phyloP scores from a whole-genome alignment of 2,797 vertebrate genomes.

The Phoebastria nigripes region DNA sequence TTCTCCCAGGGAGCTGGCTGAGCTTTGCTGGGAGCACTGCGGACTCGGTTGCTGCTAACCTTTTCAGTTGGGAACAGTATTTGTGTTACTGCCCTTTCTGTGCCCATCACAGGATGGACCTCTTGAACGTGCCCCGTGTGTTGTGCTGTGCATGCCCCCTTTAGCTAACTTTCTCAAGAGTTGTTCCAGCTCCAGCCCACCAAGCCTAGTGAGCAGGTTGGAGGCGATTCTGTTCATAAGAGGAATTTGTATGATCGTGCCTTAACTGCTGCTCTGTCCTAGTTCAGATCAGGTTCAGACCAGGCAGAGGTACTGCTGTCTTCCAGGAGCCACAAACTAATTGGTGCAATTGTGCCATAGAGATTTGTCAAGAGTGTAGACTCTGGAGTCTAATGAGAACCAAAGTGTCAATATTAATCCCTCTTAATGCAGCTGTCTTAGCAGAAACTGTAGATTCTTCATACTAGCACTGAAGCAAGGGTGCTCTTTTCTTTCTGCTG shows the following conservation, averaged over 20 bases:
- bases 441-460: background rate
- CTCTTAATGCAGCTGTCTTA: background rate
- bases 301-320: background rate
- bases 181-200: background rate
- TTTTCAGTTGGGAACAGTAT: background rate
- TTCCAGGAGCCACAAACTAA: background rate
- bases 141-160: accelerated
- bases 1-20: background rate
- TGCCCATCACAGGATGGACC: background rate
- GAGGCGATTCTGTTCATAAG: accelerated
- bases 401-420: background rate
- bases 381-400: background rate
- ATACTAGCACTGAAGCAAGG: background rate
- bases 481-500: background rate
- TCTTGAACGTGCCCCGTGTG: background rate
- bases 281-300: background rate
- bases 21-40: background rate
- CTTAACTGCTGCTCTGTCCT: background rate
- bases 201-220: background rate
- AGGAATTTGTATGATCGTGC: background rate
- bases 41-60: accelerated
- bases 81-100: background rate
- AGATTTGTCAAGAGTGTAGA: background rate
- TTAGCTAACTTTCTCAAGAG: background rate
- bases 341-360: background rate